Base-by-base conservation (phyloP, 2,888 invertebrate genomes). In the Dasypogon diadema region DNA sequence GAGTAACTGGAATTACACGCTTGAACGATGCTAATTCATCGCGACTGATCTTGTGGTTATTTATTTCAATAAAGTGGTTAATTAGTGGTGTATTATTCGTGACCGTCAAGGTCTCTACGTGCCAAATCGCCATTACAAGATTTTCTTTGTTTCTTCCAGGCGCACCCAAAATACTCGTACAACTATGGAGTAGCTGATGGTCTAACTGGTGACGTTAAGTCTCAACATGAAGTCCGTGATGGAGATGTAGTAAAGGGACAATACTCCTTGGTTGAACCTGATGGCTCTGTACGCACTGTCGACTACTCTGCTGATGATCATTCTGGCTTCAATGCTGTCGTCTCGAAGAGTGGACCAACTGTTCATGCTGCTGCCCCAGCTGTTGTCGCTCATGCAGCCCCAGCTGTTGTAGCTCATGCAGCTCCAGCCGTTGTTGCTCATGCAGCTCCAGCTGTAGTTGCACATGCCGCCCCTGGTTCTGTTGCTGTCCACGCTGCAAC, bases 231-330 rank as follows among this genome's bases (percentile, higher is more conserved):
- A 81, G 85, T 85, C 70, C 86, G 86, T 77, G 86, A 86, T 77
- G 86, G 86, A 75, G 86, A 86, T 83, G 86, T 86, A 56, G 86
- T 86, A 60, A 86, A 86, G 83, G 86, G 86, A 80, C 86, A 86
- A 78, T 86, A 86, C 82, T 86, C 86, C 51, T 82, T 86, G 79
- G 86, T 86, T 58, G 86, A 86, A 81, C 86, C 86, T 77, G 86
- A 86, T 76, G 86, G 86, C 82, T 86, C 86, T 74, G 86, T 86
- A 79, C 86, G 86, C 77, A 86, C 86, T 77, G 86, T 86, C 63
- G 86, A 86, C 79, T 86, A 86, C 79, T 85, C 85, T 79, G 86
- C 86, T 76, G 86, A 86, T 81, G 86, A 86, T 58, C 85, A 85
- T 80, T 85, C 84, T 63, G 86, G 86, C 21, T 86, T 86, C 83